Base-by-base conservation (phyloP, 2,797 vertebrate species). In the Helarctos malayanus region DNA sequence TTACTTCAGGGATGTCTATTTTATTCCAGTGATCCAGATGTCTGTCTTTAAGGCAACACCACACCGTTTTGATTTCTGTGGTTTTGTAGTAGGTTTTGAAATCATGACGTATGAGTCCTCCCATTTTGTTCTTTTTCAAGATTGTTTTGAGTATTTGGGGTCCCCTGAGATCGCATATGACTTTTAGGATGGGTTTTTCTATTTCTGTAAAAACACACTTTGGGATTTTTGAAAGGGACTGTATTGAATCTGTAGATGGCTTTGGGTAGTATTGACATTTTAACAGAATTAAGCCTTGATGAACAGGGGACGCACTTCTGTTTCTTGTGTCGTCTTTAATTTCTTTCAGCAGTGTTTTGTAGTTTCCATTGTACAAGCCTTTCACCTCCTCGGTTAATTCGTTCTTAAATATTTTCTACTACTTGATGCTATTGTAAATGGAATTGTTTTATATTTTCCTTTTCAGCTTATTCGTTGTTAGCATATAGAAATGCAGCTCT, bases 391-490 rank as follows among this genome's bases (percentile, higher is more conserved):
- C 68, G 47, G 38, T 86, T 79, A 65, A 23, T 68, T 85, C 68
- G 38, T 88, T 93, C 38, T 25, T 94, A 88, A 87, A 61, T 93
- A 87, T 52, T 38, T 68, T 80, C 35, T 69, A 86, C 41, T 79
- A 57, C 61, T 61, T 61, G 54, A 69, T 88, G 18, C 38, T 87
- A 52, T 61, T 49, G 5, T 59, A 71, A 87, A 80, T 87, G 76
- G 56, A 52, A 81, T 73, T 59, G 8, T 41, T 81, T 81, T 93
- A 18, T 71, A 80, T 38, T 32, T 81, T 41, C 15, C 7, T n/a
- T 54, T 54, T 78, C 75, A 54, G 18, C 29, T 54, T 54, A 32
- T 54, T n/a, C 6, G 3, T n/a, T 57, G 16, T 93, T 84, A 9
- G 56, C 38, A 52, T 65, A 86, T 79, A 79, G 61, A 86, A 86